These are phyloP conservation scores for Enteromius radiatus DNA, from an alignment of 2,797 vertebrate genomes.

Conservation along the genomic window DNA sequence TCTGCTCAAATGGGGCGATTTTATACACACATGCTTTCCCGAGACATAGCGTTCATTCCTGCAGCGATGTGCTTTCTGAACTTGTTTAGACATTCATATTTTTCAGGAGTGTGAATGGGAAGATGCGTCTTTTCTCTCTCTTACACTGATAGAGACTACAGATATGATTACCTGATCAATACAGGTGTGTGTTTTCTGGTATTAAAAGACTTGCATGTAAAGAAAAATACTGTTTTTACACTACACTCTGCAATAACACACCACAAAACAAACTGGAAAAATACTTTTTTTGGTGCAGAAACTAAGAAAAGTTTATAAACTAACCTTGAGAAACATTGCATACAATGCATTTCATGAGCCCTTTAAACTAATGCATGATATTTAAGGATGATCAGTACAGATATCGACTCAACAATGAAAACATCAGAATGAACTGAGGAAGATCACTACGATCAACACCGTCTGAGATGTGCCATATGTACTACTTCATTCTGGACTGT, in stretches of 20 bases:
- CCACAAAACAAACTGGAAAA: not conserved
- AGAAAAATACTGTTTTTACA: not conserved
- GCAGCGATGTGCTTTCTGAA: constrained; percentile 60
- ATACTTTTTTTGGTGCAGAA: not conserved
- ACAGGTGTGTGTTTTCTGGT: not conserved
- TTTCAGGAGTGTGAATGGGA: constrained; percentile 75
- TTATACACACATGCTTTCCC: constrained; percentile 45
- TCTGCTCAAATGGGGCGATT: too few relatives aligned
- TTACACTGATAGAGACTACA: constrained; percentile 41
- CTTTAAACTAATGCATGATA: not conserved
- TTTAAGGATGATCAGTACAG: not conserved
- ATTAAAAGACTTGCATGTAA: not conserved
- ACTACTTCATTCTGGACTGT: not conserved
- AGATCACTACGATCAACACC: not conserved
- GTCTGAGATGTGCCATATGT: not conserved
- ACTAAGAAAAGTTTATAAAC: not conserved
- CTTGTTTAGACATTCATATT: constrained; percentile 76
- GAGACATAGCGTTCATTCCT: constrained; percentile 39
- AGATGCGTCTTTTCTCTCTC: constrained; percentile 61
- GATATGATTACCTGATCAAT: not conserved
- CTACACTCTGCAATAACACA: too few relatives aligned
- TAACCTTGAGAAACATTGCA: not conserved
- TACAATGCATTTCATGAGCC: not conserved
- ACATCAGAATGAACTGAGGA: not conserved
- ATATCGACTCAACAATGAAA: not conserved